phyloP scores from a whole-genome alignment of 2,113 vertebrate genomes.

The Corynorhinus townsendii region DNA sequence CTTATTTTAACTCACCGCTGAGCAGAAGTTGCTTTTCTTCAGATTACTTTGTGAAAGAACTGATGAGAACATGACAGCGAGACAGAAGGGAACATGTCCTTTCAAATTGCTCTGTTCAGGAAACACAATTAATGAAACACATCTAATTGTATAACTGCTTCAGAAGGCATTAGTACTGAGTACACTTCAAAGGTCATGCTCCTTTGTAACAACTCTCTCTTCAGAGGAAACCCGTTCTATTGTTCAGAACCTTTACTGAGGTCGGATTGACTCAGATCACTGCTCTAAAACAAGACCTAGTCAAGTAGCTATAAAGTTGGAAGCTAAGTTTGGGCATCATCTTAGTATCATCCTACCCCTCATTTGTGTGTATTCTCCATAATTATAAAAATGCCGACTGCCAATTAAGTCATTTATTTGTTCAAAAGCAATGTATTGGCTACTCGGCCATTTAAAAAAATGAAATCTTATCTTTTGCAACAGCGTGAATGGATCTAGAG shows the following conservation, averaged over 20 bases:
- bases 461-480: neutral
- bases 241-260: neutral
- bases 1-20: conserved; percentile 66
- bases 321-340: neutral
- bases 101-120: conserved; percentile 74
- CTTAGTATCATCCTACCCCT: neutral
- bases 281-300: neutral
- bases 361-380: neutral
- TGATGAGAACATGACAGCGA: conserved; percentile 72
- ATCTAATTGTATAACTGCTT: conserved; percentile 62
- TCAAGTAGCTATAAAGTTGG: neutral
- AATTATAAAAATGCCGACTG: neutral
- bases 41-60: conserved; percentile 74
- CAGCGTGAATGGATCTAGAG: neutral
- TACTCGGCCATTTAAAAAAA: neutral
- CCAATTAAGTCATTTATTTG: neutral
- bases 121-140: conserved; percentile 76
- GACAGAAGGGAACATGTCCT: conserved; percentile 72
- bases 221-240: neutral
- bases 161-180: neutral
- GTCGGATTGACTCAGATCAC: neutral
- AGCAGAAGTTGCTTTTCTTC: conserved; percentile 75
- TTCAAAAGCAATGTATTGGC: neutral
- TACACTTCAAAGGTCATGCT: conserved; percentile 10
- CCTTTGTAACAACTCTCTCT: neutral